These are phyloP conservation scores for Hippoglossus hippoglossus DNA, from an alignment of 2,797 vertebrate genomes.

Conservation along the genomic window DNA sequence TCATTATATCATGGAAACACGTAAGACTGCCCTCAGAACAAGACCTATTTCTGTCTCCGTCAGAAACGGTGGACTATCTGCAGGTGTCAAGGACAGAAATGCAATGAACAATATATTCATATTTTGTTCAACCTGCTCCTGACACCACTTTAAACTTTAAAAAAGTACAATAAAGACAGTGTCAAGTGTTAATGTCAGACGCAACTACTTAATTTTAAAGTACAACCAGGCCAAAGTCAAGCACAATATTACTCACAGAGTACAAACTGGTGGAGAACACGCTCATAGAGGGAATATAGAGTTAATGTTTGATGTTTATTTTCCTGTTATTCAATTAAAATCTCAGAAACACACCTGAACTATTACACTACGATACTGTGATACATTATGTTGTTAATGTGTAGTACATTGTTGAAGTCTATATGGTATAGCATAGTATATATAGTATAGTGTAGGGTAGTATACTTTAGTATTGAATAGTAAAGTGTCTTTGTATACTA, in stretches of 20 bases:
- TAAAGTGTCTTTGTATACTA: no score
- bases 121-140: constrained; percentile 13
- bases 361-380: no score
- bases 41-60: not conserved
- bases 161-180: constrained; percentile 15
- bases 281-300: not conserved
- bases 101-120: not conserved
- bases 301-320: no score
- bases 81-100: not conserved
- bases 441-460: no score
- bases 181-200: constrained; percentile 9
- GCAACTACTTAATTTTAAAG: constrained; percentile 16
- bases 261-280: not conserved
- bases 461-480: no score
- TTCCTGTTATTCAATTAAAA: no score
- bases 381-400: no score
- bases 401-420: no score
- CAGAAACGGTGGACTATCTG: not conserved
- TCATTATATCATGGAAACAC: constrained; percentile 10
- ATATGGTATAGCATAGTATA: no score
- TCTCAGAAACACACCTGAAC: no score
- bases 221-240: not conserved
- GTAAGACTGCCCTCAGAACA: not conserved
- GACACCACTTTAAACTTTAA: constrained; percentile 15
- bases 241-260: constrained; percentile 1